Conservation (phyloP, 2,113 vertebrate genomes). For the Condylura cristata region DNA sequence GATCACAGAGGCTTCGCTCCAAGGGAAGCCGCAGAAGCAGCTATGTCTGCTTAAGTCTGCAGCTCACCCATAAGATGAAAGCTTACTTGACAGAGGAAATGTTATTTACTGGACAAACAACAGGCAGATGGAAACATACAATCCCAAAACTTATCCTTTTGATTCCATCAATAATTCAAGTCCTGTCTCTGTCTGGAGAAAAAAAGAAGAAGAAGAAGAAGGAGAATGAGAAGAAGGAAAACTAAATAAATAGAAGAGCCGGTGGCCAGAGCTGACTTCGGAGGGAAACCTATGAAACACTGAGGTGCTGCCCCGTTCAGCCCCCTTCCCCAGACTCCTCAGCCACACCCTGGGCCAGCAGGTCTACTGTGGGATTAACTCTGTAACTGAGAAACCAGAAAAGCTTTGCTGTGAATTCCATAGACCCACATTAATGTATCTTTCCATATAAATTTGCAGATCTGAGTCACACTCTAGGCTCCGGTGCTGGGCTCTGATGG, state of each 20-base stretch:
- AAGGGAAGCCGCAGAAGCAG: neutral
- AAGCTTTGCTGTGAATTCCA: neutral
- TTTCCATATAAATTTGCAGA: neutral
- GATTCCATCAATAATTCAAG: conserved; percentile 38
- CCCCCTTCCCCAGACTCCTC: too few relatives aligned
- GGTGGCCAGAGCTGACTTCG: conserved; percentile 1
- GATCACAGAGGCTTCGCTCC: conserved; percentile 6
- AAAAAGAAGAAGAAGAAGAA: neutral
- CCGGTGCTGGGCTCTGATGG: neutral
- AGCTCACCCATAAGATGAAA: conserved; percentile 61
- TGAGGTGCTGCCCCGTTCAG: neutral
- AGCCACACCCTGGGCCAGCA: neutral
- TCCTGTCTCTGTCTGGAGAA: neutral
- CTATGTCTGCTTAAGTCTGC: neutral
- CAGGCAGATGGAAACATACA: neutral
- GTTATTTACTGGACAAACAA: conserved; percentile 53
- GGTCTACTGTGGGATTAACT: neutral
- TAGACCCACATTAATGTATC: neutral
- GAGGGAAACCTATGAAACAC: neutral
- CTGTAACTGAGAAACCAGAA: neutral
- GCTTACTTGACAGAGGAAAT: conserved; percentile 20
- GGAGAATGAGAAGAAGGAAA: neutral
- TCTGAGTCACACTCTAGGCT: neutral
- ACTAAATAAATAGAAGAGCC: too few relatives aligned
- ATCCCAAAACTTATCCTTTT: neutral